Evolutionary conservation across 1,140 invertebrate genomes (phyloP), one percentile per base, ranked within the genome.

Genomic region (Bemisia tabaci): DNA sequence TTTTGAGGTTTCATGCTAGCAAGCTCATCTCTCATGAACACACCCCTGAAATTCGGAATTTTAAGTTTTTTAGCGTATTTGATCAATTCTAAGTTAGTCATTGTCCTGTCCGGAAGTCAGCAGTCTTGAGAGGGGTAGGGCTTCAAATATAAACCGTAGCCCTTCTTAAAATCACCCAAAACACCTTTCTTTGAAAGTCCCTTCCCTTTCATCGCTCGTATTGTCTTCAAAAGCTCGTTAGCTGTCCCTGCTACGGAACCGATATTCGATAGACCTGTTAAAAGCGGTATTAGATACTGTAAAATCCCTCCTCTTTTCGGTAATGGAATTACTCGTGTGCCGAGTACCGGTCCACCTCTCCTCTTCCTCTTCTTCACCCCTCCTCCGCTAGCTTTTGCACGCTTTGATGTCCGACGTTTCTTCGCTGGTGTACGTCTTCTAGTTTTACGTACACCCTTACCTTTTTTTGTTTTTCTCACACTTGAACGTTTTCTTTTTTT

Each of bases 401-500:
- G n/a, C n/a, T n/a, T n/a, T n/a, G n/a, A n/a, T n/a, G n/a, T n/a
- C n/a, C n/a, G n/a, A n/a, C n/a, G n/a, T n/a, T n/a, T n/a, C n/a
- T n/a, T n/a, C n/a, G n/a, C n/a, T n/a, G n/a, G n/a, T n/a, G n/a
- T n/a, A n/a, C n/a, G n/a, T n/a, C n/a, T n/a, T n/a, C n/a, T n/a
- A n/a, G n/a, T n/a, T n/a, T n/a, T n/a, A n/a, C n/a, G n/a, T n/a
- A n/a, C n/a, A n/a, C n/a, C n/a, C n/a, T n/a, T n/a, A n/a, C n/a
- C n/a, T n/a, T n/a, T n/a, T n/a, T n/a, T n/a, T n/a, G n/a, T n/a
- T 48, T 17, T 48, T 5, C 33, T 5, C 33, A 5, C 5, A 48
- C 17, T 48, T 9, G 60, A 61, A 5, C 24, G n/a, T 71, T 65
- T 67, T 68, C 67, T 70, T 26, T 70, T 73, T 23, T 22, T 5